These are phyloP conservation scores for Phallusia fumigata DNA, from an alignment of 23 tunicate species.

Conservation along the genomic window DNA sequence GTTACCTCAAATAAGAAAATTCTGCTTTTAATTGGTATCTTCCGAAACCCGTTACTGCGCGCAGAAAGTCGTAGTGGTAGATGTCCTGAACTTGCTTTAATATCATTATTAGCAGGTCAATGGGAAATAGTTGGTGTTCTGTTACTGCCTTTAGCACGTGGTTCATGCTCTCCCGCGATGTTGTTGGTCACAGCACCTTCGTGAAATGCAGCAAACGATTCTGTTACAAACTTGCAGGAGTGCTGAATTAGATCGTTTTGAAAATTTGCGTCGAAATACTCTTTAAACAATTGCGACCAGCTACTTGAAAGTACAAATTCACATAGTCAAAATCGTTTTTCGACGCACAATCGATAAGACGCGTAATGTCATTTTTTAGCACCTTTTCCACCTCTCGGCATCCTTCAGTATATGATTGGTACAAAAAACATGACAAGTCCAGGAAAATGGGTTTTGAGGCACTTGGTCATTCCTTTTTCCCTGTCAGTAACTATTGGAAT, in stretches of 20 bases:
- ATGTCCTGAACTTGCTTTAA: constrained; percentile 15
- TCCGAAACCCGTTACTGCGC: constrained; percentile 5
- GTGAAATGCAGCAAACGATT: constrained; percentile 15
- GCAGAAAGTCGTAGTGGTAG: constrained; percentile 2
- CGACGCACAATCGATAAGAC: too few species aligned
- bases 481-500: constrained; percentile 11
- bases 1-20: neutral
- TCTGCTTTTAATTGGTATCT: neutral
- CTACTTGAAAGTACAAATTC: neutral
- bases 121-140: constrained; percentile 5
- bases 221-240: constrained; percentile 22
- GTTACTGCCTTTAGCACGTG: constrained; percentile 21
- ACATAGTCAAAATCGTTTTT: neutral
- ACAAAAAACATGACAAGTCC: constrained; percentile 2
- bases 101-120: neutral
- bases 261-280: neutral
- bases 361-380: neutral
- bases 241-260: constrained; percentile 9
- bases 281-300: neutral
- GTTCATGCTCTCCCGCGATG: constrained; percentile 2
- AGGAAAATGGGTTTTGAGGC: constrained; percentile 15
- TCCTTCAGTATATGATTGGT: neutral
- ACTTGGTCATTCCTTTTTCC: constrained; percentile 22
- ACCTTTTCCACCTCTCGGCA: constrained; percentile 14
- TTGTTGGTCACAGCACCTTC: constrained; percentile 7